These are phyloP conservation scores for Gasteruption jaculator DNA, from an alignment of 2,888 invertebrate genomes.

Conservation along the genomic window DNA sequence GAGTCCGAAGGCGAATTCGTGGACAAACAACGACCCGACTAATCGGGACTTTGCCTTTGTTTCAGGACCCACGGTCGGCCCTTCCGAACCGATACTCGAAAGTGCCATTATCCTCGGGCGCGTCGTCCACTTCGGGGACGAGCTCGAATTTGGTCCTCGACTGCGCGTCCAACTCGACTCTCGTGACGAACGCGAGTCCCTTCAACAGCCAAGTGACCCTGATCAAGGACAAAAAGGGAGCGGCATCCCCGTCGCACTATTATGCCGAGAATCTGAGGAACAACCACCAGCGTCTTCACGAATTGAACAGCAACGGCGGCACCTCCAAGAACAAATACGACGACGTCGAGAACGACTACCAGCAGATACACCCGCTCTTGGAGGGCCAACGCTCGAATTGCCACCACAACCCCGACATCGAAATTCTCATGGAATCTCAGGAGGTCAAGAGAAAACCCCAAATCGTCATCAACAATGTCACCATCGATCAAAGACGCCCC, in stretches of 20 bases:
- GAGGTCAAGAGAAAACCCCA: conserved; percentile 21
- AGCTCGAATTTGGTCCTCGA: conserved; percentile 39
- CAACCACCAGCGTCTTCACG: conserved; percentile 32
- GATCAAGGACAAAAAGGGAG: conserved; percentile 28
- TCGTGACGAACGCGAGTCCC: conserved; percentile 44
- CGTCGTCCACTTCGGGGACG: conserved; percentile 30
- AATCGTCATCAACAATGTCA: conserved; percentile 6
- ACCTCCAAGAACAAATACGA: conserved; percentile 38
- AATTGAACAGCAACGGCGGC: conserved; percentile 28
- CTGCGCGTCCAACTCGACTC: conserved; percentile 45
- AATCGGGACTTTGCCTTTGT: no score
- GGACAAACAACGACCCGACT: no score
- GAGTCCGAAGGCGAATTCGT: no score
- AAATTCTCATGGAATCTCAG: conserved; percentile 30
- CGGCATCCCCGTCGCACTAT: conserved; percentile 28
- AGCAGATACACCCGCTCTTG: conserved; percentile 38
- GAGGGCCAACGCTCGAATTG: no score
- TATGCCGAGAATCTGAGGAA: conserved; percentile 45
- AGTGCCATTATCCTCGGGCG: conserved; percentile 36
- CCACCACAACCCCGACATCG: no score
- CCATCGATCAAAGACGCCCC: conserved; percentile 13
- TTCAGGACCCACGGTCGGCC: conserved; percentile 40
- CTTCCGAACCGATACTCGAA: conserved; percentile 42
- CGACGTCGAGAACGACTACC: conserved; percentile 33
- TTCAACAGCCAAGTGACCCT: conserved; percentile 48